Percentiles rank a stretch among this genome's conserved stretches.
phyloP scores from a whole-genome alignment of 1,140 invertebrate genomes.

The Sminthurides bifidus region DNA sequence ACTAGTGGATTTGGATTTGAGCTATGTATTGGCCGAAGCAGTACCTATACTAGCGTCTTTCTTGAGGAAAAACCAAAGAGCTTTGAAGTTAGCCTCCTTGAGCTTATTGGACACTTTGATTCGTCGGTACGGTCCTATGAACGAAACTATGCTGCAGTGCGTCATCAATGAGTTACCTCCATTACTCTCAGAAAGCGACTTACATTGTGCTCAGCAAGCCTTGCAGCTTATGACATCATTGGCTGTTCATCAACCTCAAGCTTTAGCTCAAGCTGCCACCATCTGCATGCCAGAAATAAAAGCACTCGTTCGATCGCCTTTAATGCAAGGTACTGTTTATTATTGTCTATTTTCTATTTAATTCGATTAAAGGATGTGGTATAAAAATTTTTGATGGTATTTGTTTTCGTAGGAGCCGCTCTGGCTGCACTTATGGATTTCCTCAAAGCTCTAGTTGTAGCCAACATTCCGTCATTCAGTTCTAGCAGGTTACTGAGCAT shows the following conservation, averaged over 20 bases:
- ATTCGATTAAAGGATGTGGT: constrained; percentile 10
- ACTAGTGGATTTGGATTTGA: constrained; percentile 63
- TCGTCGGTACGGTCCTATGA: constrained; percentile 43
- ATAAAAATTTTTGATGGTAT: constrained; percentile 21
- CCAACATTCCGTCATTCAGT: constrained; percentile 50
- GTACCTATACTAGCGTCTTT: constrained; percentile 87
- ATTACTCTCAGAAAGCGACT: constrained; percentile 80
- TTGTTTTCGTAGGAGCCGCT: constrained; percentile 53
- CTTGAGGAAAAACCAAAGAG: constrained; percentile 90
- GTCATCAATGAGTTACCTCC: constrained; percentile 74
- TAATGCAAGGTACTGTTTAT: constrained; percentile 55
- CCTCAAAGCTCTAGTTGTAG: constrained; percentile 71
- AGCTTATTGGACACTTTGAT: constrained; percentile 81
- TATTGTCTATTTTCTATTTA: constrained; percentile 1
- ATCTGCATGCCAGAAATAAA: constrained; percentile 73
- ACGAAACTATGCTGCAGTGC: constrained; percentile 38
- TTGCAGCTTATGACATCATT: constrained; percentile 64
- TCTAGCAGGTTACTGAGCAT: constrained; percentile 39
- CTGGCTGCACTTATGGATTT: constrained; percentile 80
- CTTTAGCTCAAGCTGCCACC: constrained; percentile 43
- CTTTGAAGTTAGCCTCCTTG: constrained; percentile 81
- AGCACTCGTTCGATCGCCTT: constrained; percentile 72
- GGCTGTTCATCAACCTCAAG: constrained; percentile 53
- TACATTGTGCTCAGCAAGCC: constrained; percentile 89
- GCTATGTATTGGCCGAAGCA: constrained; percentile 74